These are phyloP conservation scores for Naja naja DNA, from an alignment of 2,113 vertebrate genomes.

Conservation along the genomic window DNA sequence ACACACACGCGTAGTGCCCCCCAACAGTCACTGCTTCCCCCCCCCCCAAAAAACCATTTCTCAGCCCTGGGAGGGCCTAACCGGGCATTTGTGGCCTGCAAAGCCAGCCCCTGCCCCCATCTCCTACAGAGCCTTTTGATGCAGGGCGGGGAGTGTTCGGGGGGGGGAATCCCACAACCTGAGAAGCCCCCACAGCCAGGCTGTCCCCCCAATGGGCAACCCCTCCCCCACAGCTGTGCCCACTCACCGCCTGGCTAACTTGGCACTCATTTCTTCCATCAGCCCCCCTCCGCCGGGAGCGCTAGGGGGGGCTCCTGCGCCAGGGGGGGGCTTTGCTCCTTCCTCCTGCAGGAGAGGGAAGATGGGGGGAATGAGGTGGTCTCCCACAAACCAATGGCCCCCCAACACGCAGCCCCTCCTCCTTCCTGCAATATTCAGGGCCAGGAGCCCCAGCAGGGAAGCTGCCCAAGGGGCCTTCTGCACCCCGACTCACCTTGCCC, in stretches of 20 bases:
- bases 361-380: not conserved
- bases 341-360: slow-evolving; percentile 74
- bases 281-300: slow-evolving; percentile 67
- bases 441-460: not conserved
- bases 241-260: slow-evolving; percentile 84
- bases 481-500: slow-evolving; percentile 70
- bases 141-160: not conserved
- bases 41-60: no score
- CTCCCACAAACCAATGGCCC: not conserved
- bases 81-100: no score
- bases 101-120: not conserved
- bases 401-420: not conserved
- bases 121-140: not conserved
- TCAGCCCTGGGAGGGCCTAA: no score
- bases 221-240: not conserved
- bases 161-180: not conserved
- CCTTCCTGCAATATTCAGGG: not conserved
- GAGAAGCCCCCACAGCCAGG: not conserved
- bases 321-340: not conserved
- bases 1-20: no score
- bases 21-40: no score
- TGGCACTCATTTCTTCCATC: slow-evolving; percentile 93
- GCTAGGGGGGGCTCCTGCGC: not conserved
- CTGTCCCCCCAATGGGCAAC: rapidly evolving
- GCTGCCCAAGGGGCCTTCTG: not conserved